Evolutionary conservation across 1,140 invertebrate species (phyloP).

Genomic region (Brevipalpus yothersi): DNA sequence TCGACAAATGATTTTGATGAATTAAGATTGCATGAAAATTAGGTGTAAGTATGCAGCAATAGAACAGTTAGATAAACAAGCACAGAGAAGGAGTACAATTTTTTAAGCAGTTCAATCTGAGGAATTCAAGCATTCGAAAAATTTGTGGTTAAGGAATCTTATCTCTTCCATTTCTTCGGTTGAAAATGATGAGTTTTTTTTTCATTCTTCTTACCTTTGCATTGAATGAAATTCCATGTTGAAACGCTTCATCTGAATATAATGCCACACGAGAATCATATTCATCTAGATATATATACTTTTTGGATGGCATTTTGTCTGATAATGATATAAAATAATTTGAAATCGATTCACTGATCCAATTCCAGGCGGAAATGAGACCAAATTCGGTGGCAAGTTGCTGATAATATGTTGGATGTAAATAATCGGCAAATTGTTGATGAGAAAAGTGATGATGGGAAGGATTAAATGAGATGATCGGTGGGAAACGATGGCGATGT

Average conservation of each 20-base stretch:
- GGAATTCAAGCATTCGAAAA: too few species aligned
- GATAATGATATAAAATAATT: not conserved
- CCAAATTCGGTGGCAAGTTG: too few species aligned
- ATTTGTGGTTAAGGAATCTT: too few species aligned
- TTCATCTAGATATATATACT: constrained; percentile 2
- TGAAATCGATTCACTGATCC: not conserved
- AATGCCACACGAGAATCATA: constrained; percentile 66
- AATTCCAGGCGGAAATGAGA: not conserved
- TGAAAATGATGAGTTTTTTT: too few species aligned
- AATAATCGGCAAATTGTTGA: too few species aligned
- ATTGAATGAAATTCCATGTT: constrained; percentile 84
- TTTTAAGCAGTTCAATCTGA: too few species aligned
- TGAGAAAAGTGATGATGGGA: too few species aligned
- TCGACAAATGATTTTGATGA: not conserved
- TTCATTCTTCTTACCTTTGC: constrained; percentile 55
- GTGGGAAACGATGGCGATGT: too few species aligned
- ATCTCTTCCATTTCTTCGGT: too few species aligned
- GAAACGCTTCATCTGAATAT: constrained; percentile 83
- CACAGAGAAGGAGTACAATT: not conserved
- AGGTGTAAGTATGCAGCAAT: not conserved
- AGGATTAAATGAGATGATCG: too few species aligned
- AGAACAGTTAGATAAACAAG: not conserved
- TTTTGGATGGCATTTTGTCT: not conserved
- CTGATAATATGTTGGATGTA: too few species aligned
- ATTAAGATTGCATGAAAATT: not conserved